These are phyloP conservation scores for Decapterus maruadsi DNA, from an alignment of 2,797 vertebrate species.

Conservation along the genomic window DNA sequence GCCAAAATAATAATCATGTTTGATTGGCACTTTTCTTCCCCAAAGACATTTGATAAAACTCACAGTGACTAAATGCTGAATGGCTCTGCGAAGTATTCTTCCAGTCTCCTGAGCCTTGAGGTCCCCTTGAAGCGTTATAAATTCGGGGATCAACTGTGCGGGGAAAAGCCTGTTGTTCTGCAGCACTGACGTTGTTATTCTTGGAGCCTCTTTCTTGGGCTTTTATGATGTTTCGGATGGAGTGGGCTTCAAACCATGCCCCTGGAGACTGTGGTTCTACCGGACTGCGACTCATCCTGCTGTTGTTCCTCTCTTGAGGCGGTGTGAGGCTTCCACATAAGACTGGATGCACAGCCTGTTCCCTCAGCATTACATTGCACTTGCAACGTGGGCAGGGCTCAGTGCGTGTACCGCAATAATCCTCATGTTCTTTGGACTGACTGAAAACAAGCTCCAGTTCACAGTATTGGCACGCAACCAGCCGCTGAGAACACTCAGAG, in stretches of 20 bases:
- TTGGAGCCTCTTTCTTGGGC: conserved; percentile 81
- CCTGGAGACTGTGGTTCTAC: conserved; percentile 70
- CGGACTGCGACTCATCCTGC: conserved; percentile 59
- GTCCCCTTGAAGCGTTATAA: conserved; percentile 69
- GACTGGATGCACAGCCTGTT: conserved; percentile 88
- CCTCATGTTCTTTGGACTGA: conserved; percentile 92
- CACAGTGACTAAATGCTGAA: conserved; percentile 81
- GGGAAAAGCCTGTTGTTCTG: conserved; percentile 71
- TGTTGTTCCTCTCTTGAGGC: conserved; percentile 79
- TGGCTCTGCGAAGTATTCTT: conserved; percentile 73
- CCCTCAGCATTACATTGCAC: conserved; percentile 90
- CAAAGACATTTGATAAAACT: conserved; percentile 52
- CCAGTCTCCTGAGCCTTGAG: conserved; percentile 64
- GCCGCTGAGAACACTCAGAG: conserved; percentile 89
- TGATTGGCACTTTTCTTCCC: not conserved
- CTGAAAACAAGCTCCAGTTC: conserved; percentile 91
- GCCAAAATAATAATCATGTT: not conserved
- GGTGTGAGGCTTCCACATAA: conserved; percentile 85
- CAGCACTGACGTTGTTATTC: conserved; percentile 72
- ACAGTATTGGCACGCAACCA: conserved; percentile 92
- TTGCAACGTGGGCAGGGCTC: conserved; percentile 91
- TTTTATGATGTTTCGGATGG: conserved; percentile 77
- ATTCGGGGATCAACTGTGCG: conserved; percentile 74
- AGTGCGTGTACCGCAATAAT: conserved; percentile 94
- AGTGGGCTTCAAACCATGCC: conserved; percentile 81